A percentile compares a stretch with the other conserved stretches of the same genome.
Evolutionary conservation across 37 sponge, comb jelly and placozoan species (phyloP).

Genomic region (Agelas oroides): DNA sequence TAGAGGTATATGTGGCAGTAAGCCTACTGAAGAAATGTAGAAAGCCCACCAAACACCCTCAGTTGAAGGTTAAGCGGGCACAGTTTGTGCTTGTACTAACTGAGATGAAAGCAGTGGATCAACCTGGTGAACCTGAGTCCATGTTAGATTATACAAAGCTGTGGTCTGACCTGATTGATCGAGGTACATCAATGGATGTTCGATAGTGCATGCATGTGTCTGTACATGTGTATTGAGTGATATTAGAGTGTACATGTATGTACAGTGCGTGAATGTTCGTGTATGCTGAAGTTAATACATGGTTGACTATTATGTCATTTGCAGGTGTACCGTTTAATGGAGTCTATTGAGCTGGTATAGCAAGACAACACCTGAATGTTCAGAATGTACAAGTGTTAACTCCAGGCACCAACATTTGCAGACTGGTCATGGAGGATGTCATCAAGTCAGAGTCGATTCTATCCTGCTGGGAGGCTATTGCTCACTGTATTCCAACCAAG

Average conservation of each 20-base stretch:
- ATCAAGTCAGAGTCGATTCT: conserved; percentile 3
- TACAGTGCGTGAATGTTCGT: background rate
- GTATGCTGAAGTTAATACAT: background rate
- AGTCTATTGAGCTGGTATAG: background rate
- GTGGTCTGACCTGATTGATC: conserved; percentile 42
- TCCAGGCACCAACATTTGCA: background rate
- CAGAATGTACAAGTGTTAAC: too few relatives aligned
- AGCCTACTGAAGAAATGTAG: background rate
- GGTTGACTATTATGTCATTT: too few relatives aligned
- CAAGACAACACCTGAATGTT: too few relatives aligned
- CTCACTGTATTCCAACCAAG: too few relatives aligned
- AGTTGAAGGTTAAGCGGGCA: background rate
- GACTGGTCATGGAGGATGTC: conserved; percentile 6
- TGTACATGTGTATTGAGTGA: too few relatives aligned
- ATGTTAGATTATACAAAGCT: conserved; percentile 11
- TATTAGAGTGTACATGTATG: too few relatives aligned
- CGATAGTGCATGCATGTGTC: background rate
- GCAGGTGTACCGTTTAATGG: conserved; percentile 23
- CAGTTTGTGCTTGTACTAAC: conserved; percentile 21
- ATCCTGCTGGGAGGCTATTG: conserved; percentile 15
- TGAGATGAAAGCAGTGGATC: conserved; percentile 2
- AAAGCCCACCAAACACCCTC: conserved; percentile 12
- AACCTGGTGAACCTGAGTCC: conserved; percentile 20
- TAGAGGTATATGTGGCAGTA: too few relatives aligned
- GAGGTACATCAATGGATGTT: conserved; percentile 13